Conservation (phyloP, 2,113 vertebrate species). For the Odontophorus gujanensis region DNA sequence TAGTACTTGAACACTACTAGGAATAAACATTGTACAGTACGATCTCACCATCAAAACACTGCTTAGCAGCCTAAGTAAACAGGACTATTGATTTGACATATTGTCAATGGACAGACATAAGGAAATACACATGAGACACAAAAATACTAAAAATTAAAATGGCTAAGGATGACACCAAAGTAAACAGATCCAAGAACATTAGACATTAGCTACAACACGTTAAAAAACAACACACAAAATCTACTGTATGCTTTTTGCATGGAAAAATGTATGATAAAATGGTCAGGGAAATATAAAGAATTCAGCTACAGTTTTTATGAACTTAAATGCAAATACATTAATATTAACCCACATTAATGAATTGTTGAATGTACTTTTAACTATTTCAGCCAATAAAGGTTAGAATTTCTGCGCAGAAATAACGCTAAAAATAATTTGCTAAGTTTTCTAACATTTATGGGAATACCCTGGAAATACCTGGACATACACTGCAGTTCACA, state of each 20-base stretch:
- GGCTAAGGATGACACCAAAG: neutral
- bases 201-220: neutral
- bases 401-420: neutral
- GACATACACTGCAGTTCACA: neutral
- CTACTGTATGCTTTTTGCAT: constrained; percentile 49
- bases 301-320: neutral
- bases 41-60: neutral
- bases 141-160: neutral
- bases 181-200: neutral
- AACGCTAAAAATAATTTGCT: neutral
- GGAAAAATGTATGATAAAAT: neutral
- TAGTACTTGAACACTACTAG: neutral
- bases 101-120: constrained; percentile 14
- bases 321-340: neutral
- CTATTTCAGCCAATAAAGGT: neutral
- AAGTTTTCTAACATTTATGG: neutral
- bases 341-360: neutral
- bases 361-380: neutral
- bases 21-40: constrained; percentile 11
- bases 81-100: neutral
- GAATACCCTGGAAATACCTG: neutral
- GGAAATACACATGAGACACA: neutral
- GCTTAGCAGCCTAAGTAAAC: neutral
- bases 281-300: neutral
- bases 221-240: neutral